Percentiles rank a stretch among this genome's conserved stretches.
Evolutionary conservation across 2,888 invertebrate genomes (phyloP).

Genomic region (Nephrotoma guestfalica): DNA sequence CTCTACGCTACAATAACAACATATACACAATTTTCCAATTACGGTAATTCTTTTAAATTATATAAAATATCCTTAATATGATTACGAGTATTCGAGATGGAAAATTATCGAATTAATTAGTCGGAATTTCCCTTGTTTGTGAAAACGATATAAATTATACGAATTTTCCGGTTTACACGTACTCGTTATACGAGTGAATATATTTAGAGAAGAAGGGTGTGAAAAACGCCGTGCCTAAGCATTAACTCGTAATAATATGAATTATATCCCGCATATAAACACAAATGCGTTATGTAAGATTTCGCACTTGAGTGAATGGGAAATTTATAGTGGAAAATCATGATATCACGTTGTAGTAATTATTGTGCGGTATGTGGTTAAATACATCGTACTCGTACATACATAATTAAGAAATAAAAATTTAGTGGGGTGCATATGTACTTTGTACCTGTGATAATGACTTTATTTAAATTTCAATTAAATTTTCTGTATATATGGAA

Average conservation of each 20-base stretch:
- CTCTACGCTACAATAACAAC: not conserved
- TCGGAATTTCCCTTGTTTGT: not conserved
- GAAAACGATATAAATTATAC: not conserved
- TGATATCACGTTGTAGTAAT: not conserved
- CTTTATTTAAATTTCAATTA: not conserved
- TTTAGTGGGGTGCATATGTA: not conserved
- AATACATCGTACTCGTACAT: not conserved
- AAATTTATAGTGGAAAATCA: not conserved
- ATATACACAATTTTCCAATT: not conserved
- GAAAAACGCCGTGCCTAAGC: not conserved
- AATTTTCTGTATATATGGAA: no score
- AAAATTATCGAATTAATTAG: not conserved
- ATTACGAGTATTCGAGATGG: not conserved
- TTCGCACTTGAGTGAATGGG: not conserved
- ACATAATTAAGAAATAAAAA: not conserved
- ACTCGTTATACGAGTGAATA: not conserved
- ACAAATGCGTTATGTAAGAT: not conserved
- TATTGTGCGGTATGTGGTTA: not conserved
- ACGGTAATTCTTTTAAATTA: not conserved
- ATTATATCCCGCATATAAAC: not conserved
- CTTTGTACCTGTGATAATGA: not conserved
- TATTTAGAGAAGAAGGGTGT: not conserved
- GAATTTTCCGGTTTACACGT: not conserved
- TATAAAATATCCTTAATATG: not conserved
- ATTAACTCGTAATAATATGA: not conserved